Conservation (phyloP, 1,140 invertebrate species). For the Drosophila willistoni region DNA sequence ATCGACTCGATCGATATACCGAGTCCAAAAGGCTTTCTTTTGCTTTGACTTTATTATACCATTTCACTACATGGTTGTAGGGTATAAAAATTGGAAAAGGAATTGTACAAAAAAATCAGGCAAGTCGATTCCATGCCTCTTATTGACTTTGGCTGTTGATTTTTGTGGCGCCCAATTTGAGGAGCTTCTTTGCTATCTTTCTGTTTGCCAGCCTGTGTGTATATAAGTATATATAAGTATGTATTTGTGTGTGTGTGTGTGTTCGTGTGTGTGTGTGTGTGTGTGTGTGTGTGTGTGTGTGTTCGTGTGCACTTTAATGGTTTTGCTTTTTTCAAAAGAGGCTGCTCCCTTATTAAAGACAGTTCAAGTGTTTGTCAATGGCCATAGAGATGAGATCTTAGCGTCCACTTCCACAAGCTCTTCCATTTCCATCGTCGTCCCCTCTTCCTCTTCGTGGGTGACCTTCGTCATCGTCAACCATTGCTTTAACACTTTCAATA, state of each 20-base stretch:
- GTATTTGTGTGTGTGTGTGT: neutral
- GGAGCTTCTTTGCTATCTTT: neutral
- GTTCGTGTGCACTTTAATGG: conserved; percentile 32
- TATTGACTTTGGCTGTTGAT: conserved; percentile 8
- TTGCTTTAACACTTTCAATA: too few species aligned
- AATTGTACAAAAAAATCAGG: neutral
- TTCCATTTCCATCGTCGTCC: neutral
- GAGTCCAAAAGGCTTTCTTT: too few species aligned
- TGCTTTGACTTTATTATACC: too few species aligned
- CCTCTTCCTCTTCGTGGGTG: too few species aligned
- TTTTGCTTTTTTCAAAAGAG: conserved; percentile 67
- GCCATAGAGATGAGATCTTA: conserved; percentile 39
- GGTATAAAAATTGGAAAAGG: neutral
- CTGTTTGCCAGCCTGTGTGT: neutral
- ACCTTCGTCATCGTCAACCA: too few species aligned
- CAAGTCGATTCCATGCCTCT: neutral
- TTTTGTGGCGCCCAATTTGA: conserved; percentile 5
- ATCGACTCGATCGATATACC: too few species aligned
- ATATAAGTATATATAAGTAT: neutral
- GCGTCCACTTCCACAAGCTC: neutral
- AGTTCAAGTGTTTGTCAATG: conserved; percentile 64
- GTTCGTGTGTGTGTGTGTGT: neutral
- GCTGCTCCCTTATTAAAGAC: conserved; percentile 35
- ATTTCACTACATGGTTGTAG: too few species aligned
- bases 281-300: neutral